These are phyloP conservation scores for Brachynemurus nebulosus DNA, from an alignment of 2,888 invertebrate species.

Conservation along the genomic window DNA sequence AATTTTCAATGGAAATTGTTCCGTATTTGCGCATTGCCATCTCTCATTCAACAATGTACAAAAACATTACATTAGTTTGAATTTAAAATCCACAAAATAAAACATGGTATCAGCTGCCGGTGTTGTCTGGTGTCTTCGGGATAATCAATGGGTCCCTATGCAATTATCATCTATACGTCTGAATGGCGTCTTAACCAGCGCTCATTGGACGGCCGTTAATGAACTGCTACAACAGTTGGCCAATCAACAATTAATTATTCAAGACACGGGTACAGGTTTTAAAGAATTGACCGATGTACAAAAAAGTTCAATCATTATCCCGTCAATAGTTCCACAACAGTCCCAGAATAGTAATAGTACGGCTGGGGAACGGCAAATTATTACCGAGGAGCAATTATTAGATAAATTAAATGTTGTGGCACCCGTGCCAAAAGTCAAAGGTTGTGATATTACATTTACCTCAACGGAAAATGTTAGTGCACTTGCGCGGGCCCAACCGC, in stretches of 20 bases:
- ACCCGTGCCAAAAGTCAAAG: background rate
- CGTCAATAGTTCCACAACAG: background rate
- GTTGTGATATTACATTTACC: background rate
- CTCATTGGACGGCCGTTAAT: constrained; percentile 49
- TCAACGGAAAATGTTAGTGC: background rate
- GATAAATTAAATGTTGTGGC: constrained; percentile 2
- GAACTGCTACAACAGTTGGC: constrained; percentile 50
- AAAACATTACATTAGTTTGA: no score
- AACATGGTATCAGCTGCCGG: constrained; percentile 48
- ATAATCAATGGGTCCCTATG: constrained; percentile 52
- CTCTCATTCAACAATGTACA: no score
- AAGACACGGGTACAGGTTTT: constrained; percentile 29
- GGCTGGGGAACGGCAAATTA: background rate
- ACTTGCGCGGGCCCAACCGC: background rate
- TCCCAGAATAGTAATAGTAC: background rate
- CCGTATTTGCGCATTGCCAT: no score
- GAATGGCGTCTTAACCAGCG: constrained; percentile 49
- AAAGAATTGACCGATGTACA: constrained; percentile 30
- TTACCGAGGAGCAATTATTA: constrained; percentile 6
- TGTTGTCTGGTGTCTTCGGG: constrained; percentile 53
- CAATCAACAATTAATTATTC: constrained; percentile 46
- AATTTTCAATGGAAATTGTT: no score
- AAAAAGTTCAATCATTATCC: constrained; percentile 22
- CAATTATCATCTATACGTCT: constrained; percentile 51
- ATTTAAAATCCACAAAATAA: no score